These are phyloP conservation scores for Nettapus auritus DNA, from an alignment of 2,113 vertebrate genomes.

Conservation along the genomic window DNA sequence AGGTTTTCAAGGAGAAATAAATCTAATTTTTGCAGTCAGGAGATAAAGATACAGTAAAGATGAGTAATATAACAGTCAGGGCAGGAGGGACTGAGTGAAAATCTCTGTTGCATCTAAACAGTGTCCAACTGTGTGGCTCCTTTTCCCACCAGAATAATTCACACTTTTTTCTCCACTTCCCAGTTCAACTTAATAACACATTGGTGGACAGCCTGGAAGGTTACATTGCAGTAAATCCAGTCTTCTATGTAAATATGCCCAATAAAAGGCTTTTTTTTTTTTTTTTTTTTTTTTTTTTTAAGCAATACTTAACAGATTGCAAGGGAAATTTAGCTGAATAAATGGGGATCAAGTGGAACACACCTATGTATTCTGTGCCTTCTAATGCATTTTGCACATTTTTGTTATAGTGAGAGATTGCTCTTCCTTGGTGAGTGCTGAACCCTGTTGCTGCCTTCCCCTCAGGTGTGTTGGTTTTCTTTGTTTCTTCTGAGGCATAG, in stretches of 20 bases:
- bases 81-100: neutral
- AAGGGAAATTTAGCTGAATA: neutral
- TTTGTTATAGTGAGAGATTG: neutral
- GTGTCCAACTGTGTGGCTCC: neutral
- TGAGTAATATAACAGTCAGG: neutral
- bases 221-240: neutral
- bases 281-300: neutral
- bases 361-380: constrained; percentile 29
- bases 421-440: neutral
- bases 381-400: constrained; percentile 37
- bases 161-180: neutral
- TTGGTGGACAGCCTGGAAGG: neutral
- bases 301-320: neutral
- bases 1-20: neutral
- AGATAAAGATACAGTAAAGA: neutral
- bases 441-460: neutral
- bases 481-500: neutral
- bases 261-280: neutral
- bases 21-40: neutral
- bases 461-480: neutral
- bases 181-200: neutral
- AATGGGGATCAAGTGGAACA: neutral
- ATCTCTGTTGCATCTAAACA: neutral
- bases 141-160: neutral
- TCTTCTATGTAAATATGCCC: neutral